These are phyloP conservation scores for Patella ulyssiponensis DNA, from an alignment of 2,888 invertebrate species.

Conservation along the genomic window DNA sequence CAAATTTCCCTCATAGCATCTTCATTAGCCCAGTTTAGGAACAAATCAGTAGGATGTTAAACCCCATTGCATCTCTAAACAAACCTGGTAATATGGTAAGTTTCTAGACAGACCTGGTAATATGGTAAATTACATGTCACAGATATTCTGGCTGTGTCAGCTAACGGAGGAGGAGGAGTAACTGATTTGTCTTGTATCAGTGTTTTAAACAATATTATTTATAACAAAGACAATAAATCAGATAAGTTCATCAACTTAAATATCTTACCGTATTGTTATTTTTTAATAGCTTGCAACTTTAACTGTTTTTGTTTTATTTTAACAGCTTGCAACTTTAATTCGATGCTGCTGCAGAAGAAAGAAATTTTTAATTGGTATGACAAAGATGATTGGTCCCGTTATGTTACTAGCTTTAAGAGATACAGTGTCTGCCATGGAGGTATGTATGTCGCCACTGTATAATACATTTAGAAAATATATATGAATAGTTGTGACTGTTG, in stretches of 20 bases:
- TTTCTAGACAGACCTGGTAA: neutral
- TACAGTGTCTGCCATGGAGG: conserved; percentile 73
- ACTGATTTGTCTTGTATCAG: too few species aligned
- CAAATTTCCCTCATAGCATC: too few species aligned
- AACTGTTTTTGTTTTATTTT: conserved; percentile 56
- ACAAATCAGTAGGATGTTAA: too few species aligned
- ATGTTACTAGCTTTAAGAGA: conserved; percentile 82
- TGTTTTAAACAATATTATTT: too few species aligned
- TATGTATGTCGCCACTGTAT: conserved; percentile 36
- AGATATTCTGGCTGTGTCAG: too few species aligned
- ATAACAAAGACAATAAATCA: too few species aligned
- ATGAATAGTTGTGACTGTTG: neutral
- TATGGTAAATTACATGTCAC: neutral
- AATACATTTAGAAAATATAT: too few species aligned
- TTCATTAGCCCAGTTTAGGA: too few species aligned
- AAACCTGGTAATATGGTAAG: neutral
- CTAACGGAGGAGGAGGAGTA: too few species aligned
- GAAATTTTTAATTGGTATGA: conserved; percentile 80
- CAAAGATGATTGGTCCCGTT: conserved; percentile 81
- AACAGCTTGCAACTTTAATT: conserved; percentile 73
- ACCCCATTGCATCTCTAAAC: too few species aligned
- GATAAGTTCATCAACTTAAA: too few species aligned
- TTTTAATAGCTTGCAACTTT: conserved; percentile 69
- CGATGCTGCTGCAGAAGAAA: conserved; percentile 82
- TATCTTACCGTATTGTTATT: too few species aligned